phyloP scores from a whole-genome alignment of 2,888 invertebrate species.

The Lepas anatifera region DNA sequence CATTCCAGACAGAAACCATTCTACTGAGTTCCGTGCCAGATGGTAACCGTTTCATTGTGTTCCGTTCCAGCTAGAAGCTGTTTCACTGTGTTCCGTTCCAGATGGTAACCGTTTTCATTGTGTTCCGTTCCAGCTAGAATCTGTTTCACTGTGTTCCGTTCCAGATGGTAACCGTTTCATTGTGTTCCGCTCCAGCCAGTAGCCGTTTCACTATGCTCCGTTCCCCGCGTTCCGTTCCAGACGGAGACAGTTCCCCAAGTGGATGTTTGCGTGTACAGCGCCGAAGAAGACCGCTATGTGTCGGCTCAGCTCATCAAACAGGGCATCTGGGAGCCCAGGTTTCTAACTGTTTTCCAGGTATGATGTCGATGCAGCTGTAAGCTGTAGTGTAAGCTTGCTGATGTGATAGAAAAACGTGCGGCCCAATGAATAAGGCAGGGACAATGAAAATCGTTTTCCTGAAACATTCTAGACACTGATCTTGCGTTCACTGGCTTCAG shows the following conservation, averaged over 20 bases:
- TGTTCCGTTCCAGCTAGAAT: no score
- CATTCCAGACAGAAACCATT: no score
- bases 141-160: no score
- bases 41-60: no score
- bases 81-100: no score
- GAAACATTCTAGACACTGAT: not conserved
- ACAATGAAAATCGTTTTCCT: not conserved
- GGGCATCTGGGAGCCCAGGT: constrained; percentile 14
- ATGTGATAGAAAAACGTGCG: not conserved
- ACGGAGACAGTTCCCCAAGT: constrained; percentile 9
- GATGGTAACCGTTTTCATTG: no score
- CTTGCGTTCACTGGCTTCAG: not conserved
- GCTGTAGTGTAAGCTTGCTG: not conserved
- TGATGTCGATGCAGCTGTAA: not conserved
- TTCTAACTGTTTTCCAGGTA: constrained; percentile 8
- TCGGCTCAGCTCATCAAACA: constrained; percentile 12
- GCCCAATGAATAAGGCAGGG: not conserved
- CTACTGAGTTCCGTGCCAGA: no score
- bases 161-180: no score
- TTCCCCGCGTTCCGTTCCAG: no score
- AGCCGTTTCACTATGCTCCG: no score
- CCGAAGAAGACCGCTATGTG: constrained; percentile 9
- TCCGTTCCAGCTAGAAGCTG: no score
- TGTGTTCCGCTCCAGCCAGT: no score
- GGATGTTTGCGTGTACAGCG: constrained; percentile 15